Evolutionary conservation across 2,113 vertebrate genomes (phyloP), one percentile per base, ranked within the genome.

Genomic region (Ciconia maguari): DNA sequence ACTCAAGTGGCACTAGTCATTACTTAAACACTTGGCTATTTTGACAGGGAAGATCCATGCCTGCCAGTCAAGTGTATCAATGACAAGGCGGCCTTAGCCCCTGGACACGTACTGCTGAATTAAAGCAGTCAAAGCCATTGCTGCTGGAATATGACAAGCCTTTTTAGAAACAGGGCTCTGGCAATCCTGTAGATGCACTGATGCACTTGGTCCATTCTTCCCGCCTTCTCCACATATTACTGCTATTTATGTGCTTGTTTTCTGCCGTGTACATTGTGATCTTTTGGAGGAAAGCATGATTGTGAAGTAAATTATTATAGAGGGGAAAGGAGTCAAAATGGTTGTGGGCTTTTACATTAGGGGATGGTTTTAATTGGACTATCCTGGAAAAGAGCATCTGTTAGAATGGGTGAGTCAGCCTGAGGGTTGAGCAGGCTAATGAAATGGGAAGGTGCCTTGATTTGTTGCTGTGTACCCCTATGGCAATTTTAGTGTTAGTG

Each of bases 41-140:
- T 98, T 98, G 98, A 99, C 98, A 98, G 98, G 92, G 85, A 97
- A 97, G 98, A 98, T 98, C 97, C 97, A 97, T 96, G 96, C 95
- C 97, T 99, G 98, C 98, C 98, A 99, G 98, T 99, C 98, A 99
- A 98, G 98, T 99, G 98, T 98, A 98, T 98, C 98, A 98, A 80
- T 97, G 98, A 98, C 98, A 98, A 98, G 96, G 91, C 82, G 82
- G 98, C 96, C 98, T 98, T 97, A 98, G 98, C 97, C 86, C 97
- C 89, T 95, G 97, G 97, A 93, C 96, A 94, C 97, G 36, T 96
- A 95, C 92, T 38, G 98, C 98, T 98, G 98, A 98, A 99, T 99
- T 98, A 98, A 97, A 99, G 98, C 95, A 98, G 98, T 98, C 98
- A 97, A 97, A 98, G 98, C 98, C 97, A 96, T 98, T 48, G 55